Percentiles rank a stretch among this genome's conserved stretches.
phyloP scores from a whole-genome alignment of 2,113 vertebrate genomes.

The Epinephelus lanceolatus region DNA sequence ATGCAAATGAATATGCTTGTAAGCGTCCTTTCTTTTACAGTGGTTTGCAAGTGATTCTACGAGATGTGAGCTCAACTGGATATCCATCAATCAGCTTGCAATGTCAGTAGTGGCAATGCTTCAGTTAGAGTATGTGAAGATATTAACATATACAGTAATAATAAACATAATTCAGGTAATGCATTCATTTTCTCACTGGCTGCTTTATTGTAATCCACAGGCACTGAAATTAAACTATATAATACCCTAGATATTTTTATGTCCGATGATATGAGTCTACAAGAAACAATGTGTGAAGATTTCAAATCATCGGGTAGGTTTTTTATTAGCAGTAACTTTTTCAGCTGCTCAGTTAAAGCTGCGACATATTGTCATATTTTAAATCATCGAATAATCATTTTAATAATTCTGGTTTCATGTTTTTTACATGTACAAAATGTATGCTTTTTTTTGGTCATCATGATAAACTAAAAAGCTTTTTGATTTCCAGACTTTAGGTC shows the following conservation, averaged over 20 bases:
- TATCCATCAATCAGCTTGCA: slow-evolving; percentile 35
- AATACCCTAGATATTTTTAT: not conserved
- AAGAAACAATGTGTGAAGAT: not conserved
- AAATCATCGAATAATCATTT: no score
- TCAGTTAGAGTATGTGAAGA: not conserved
- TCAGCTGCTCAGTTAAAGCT: not conserved
- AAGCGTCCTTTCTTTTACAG: not conserved
- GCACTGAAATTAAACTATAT: not conserved
- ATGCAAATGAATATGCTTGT: not conserved
- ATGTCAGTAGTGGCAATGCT: not conserved
- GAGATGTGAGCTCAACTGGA: slow-evolving; percentile 2
- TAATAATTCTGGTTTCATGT: no score
- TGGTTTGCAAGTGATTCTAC: not conserved
- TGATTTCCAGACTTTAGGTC: no score
- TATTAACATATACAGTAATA: not conserved
- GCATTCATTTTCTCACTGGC: not conserved
- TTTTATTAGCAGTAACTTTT: not conserved
- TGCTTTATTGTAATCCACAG: not conserved
- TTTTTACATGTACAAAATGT: no score
- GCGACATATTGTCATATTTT: no score
- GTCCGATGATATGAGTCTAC: not conserved
- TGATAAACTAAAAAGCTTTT: no score
- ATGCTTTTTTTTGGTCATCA: no score
- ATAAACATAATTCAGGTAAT: not conserved
- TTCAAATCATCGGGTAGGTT: not conserved